Evolutionary conservation across 2,113 vertebrate genomes (phyloP), one percentile per base, ranked within the genome.

Genomic region (Melospiza georgiana): DNA sequence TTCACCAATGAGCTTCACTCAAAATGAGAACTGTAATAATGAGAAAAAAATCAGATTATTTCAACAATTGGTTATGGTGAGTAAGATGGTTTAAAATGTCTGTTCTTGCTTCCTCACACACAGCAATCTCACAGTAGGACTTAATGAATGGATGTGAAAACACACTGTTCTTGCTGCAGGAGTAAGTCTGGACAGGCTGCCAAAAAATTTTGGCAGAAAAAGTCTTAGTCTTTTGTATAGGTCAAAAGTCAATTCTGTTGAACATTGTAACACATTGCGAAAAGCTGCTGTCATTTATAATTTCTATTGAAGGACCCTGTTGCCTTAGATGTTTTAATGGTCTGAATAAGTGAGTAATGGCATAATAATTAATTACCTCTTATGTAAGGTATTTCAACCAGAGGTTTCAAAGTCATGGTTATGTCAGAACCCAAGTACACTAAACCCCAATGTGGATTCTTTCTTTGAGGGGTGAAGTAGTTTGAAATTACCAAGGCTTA

Each of bases 361-460:
- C 69, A 89, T 87, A 87, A 84, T 94, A 97, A 95, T 91, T 85
- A 95, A 95, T 95, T 95, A 91, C 89, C 58, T 95, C 87, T 94
- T 89, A 68, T 87, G 71, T 92, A 96, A 75, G 77, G 57, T 84
- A 85, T 94, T 94, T 95, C 78, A 91, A 35, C 35, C 62, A 92
- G 66, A 84, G 62, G 82, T 94, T 94, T 95, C 84, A 76, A 95
- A 91, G 94, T 93, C 84, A 58, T 39, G 52, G 41, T 95, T 91
- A 55, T 96, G 89, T 95, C 81, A 90, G 80, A 92, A 84, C 52
- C 27, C 57, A 78, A 92, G 90, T 90, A 88, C 68, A 20, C 90
- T 93, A 94, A 97, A 75, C 61, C 84, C 69, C 73, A 74, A 28
- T 75, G 91, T 89, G 93, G 48, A 68, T 92, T 92, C 80, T 89